Base-by-base conservation (phyloP, 2,888 invertebrate genomes). In the Thumatha senex region DNA sequence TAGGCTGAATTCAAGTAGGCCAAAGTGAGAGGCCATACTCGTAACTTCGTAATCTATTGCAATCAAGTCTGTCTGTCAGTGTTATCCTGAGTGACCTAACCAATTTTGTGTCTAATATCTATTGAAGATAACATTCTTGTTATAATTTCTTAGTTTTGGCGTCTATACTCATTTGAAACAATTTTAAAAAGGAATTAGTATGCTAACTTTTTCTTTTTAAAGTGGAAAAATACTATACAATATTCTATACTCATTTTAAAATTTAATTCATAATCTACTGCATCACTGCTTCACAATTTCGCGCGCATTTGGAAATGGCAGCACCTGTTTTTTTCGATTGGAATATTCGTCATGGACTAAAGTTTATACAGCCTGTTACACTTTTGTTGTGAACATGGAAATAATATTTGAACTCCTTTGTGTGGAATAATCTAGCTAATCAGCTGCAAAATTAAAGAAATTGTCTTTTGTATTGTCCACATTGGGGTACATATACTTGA, bases 271-370 rank as follows among this genome's bases (percentile, higher is more conserved):
- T 70, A 74, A 76, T 69, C 45, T 48, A 56, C 75, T 67, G 48
- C 59, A 67, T 81, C 79, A 81, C 77, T 70, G 67, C 40, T 60
- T 30, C 54, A 61, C 72, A 78, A 82, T 84, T 86, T 85, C 75
- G 84, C 83, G 80, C 74, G 65, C 65, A 72, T 74, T 71, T 56
- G 52, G 58, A 72, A 72, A 69, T 71, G 58, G 49, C 48, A 48
- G 54, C 13, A 7, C 18, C 15, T 43, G n/a, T 44, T 63, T 66
- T 66, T 62, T 61, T 56, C 55, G 33, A 48, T 41, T 48, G 38
- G 11, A 13, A 12, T 56, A 66, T 78, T 78, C 65, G 82, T 79
- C 72, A 79, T 61, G 80, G 77, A 63, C 54, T 58, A 60, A 63
- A 74, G 63, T 55, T 60, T 24, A 62, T 66, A 64, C 53, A 57